A percentile compares a stretch with the other conserved stretches of the same genome.
phyloP scores from a whole-genome alignment of 64 coral and sea anemone species.

The Dendrophyllia cribrosa region DNA sequence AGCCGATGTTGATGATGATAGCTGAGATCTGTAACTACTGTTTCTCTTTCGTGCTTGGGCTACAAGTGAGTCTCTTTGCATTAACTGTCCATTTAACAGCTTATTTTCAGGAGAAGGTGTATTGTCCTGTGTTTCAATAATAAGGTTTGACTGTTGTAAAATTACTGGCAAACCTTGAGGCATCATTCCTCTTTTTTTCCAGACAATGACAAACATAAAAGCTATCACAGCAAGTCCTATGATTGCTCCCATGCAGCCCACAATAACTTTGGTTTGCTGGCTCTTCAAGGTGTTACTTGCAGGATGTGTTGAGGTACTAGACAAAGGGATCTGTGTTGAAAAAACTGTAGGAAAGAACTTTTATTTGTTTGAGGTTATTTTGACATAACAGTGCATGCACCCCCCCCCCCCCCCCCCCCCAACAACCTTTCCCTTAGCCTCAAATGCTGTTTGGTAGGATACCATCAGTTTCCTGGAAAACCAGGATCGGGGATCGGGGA shows the following conservation, averaged over 20 bases:
- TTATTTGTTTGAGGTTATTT: background rate
- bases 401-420: too few species aligned
- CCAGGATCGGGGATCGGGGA: too few species aligned
- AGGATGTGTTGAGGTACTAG: background rate
- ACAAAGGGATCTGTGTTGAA: background rate
- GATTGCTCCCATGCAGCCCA: conserved; percentile 28
- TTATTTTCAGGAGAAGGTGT: background rate
- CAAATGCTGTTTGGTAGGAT: too few species aligned
- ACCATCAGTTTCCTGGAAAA: too few species aligned
- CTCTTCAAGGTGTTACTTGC: background rate
- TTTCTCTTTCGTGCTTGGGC: conserved; percentile 21
- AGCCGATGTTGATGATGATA: conserved; percentile 29
- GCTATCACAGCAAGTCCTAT: background rate
- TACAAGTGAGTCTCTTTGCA: conserved; percentile 7
- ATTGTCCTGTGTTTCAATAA: background rate
- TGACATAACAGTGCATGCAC: too few species aligned
- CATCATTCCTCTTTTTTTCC: background rate
- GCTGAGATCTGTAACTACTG: conserved; percentile 51
- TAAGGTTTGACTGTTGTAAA: background rate
- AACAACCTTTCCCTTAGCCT: too few species aligned
- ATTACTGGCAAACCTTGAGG: conserved; percentile 6
- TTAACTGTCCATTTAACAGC: background rate
- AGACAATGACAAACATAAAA: background rate
- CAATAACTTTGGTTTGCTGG: background rate
- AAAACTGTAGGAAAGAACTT: background rate